These are phyloP conservation scores for Colostygia pectinataria DNA, from an alignment of 2,888 invertebrate genomes.

Conservation along the genomic window DNA sequence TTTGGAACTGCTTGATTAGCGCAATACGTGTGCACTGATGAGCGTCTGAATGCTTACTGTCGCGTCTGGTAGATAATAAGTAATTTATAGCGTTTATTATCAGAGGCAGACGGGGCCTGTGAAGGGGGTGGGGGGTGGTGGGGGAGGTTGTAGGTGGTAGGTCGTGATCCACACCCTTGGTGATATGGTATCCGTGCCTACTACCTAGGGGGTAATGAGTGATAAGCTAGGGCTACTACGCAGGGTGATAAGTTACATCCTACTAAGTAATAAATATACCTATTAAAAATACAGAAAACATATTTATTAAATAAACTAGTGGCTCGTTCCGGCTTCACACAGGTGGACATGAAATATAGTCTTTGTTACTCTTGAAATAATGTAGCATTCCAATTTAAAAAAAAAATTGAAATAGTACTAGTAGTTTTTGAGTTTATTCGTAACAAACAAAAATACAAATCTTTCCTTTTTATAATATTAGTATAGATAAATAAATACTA, in stretches of 20 bases:
- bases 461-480: too few relatives aligned
- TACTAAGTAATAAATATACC: too few relatives aligned
- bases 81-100: slow-evolving; percentile 71
- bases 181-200: slow-evolving; percentile 68
- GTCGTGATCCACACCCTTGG: slow-evolving; percentile 55
- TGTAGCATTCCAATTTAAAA: too few relatives aligned
- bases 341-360: too few relatives aligned
- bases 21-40: slow-evolving; percentile 43
- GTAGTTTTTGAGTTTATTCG: too few relatives aligned
- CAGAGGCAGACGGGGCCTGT: slow-evolving; percentile 55
- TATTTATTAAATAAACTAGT: too few relatives aligned
- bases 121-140: slow-evolving; percentile 53
- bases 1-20: neutral
- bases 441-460: too few relatives aligned
- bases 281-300: too few relatives aligned
- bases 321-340: too few relatives aligned
- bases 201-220: slow-evolving; percentile 75
- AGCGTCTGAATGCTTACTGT: slow-evolving; percentile 45
- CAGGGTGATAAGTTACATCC: slow-evolving; percentile 12
- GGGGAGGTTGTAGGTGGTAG: slow-evolving; percentile 59
- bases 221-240: slow-evolving; percentile 47
- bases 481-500: too few relatives aligned
- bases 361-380: too few relatives aligned
- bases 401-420: too few relatives aligned
- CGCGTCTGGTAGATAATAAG: slow-evolving; percentile 43